A percentile compares a stretch with the other conserved stretches of the same genome.
Conservation (phyloP, 1,140 invertebrate species). For the Drosophila hydei region DNA sequence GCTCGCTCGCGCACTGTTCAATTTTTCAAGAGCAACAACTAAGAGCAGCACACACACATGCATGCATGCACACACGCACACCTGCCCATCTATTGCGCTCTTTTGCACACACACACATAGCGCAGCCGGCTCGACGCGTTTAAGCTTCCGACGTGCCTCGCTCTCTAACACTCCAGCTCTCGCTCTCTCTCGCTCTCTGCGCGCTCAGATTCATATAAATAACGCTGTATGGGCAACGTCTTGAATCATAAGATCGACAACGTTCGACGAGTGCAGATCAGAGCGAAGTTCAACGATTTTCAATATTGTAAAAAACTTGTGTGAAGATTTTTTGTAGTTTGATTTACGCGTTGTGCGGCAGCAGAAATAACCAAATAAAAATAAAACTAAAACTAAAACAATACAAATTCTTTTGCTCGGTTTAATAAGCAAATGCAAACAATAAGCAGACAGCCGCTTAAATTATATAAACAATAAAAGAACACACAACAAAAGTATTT, state of each 20-base stretch:
- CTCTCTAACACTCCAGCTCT: conserved; percentile 16
- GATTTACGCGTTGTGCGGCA: conserved; percentile 22
- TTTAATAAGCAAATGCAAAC: conserved; percentile 54
- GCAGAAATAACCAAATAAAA: conserved; percentile 9
- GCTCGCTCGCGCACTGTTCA: conserved; percentile 33
- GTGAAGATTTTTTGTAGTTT: conserved; percentile 33
- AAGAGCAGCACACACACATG: conserved; percentile 59
- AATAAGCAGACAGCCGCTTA: conserved; percentile 47
- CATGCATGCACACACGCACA: conserved; percentile 12
- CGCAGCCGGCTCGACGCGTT: background rate
- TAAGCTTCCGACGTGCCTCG: conserved; percentile 4
- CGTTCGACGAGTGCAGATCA: conserved; percentile 73
- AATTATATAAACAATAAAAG: conserved; percentile 66
- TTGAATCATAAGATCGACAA: conserved; percentile 83
- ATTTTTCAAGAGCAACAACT: conserved; percentile 41
- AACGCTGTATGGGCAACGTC: conserved; percentile 65
- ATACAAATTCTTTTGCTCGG: conserved; percentile 37
- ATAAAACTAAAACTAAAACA: conserved; percentile 3
- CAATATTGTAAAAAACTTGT: conserved; percentile 24
- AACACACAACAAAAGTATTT: conserved; percentile 51
- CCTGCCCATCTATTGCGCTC: conserved; percentile 69
- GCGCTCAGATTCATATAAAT: conserved; percentile 56
- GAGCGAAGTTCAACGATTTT: conserved; percentile 24
- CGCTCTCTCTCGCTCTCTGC: conserved; percentile 21
- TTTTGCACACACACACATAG: conserved; percentile 50